Conservation (phyloP, 2,888 invertebrate genomes). For the Drosophila cognata region DNA sequence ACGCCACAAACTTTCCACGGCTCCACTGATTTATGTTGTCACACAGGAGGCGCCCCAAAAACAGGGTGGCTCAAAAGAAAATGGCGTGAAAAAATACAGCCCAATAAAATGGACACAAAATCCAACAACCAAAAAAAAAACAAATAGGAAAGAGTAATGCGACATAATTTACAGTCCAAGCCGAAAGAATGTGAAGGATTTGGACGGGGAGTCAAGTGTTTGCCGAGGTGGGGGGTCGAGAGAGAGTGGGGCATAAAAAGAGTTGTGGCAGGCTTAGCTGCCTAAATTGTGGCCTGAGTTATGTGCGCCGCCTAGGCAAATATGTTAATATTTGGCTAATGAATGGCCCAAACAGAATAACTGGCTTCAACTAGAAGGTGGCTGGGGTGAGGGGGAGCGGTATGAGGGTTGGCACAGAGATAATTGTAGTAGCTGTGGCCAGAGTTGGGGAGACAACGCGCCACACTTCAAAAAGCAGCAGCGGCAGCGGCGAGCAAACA, state of each 20-base stretch:
- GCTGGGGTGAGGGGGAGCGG: neutral
- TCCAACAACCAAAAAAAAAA: neutral
- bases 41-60: constrained; percentile 16
- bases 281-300: constrained; percentile 66
- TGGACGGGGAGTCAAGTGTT: constrained; percentile 31
- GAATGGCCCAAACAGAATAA: constrained; percentile 47
- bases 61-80: constrained; percentile 23
- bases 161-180: constrained; percentile 67
- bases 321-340: constrained; percentile 80
- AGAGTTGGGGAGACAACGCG: constrained; percentile 13
- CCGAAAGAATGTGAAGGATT: constrained; percentile 31
- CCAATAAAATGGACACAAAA: constrained; percentile 28
- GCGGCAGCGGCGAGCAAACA: constrained; percentile 52
- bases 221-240: neutral
- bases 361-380: neutral
- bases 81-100: constrained; percentile 56
- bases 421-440: constrained; percentile 69
- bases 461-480: constrained; percentile 55
- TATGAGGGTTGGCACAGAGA: constrained; percentile 33
- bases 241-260: constrained; percentile 29
- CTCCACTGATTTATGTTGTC: constrained; percentile 65
- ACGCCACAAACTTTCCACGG: constrained; percentile 17
- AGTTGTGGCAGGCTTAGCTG: constrained; percentile 45
- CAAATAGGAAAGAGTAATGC: constrained; percentile 50
- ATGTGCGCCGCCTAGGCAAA: constrained; percentile 65